phyloP scores from a whole-genome alignment of 2,888 invertebrate species.

The Tyria jacobaeae region DNA sequence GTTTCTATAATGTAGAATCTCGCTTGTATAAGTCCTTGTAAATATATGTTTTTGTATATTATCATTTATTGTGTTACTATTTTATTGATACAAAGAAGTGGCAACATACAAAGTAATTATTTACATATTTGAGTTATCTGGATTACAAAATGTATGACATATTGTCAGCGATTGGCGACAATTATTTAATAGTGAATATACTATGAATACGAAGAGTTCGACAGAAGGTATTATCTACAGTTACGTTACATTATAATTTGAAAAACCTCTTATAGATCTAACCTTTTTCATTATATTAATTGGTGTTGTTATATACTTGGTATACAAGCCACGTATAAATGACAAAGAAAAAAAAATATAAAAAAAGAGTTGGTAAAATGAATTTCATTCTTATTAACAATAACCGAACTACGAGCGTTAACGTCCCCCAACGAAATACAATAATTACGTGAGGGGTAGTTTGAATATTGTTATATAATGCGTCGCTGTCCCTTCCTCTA shows the following conservation, averaged over 20 bases:
- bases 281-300: background rate
- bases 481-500: conserved; percentile 13
- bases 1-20: conserved; percentile 21
- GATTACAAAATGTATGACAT: background rate
- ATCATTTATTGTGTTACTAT: background rate
- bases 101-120: background rate
- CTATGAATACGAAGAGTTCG: conserved; percentile 1
- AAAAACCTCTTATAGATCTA: background rate
- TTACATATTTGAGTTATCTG: background rate
- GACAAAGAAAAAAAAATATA: background rate
- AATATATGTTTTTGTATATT: background rate
- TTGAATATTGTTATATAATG: conserved; percentile 15
- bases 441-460: conserved; percentile 19
- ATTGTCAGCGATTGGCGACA: background rate
- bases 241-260: background rate
- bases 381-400: conserved; percentile 10
- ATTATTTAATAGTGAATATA: conserved; percentile 3
- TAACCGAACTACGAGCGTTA: conserved; percentile 19
- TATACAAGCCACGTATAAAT: conserved; percentile 8
- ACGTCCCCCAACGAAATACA: conserved; percentile 24
- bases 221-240: background rate
- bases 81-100: background rate
- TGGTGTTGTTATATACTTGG: background rate
- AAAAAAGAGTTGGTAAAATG: conserved; percentile 5
- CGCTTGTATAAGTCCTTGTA: conserved; percentile 4